Percentiles rank a stretch among this genome's conserved stretches.
Conservation (phyloP, 2,113 vertebrate species). For the Sorex araneus region DNA sequence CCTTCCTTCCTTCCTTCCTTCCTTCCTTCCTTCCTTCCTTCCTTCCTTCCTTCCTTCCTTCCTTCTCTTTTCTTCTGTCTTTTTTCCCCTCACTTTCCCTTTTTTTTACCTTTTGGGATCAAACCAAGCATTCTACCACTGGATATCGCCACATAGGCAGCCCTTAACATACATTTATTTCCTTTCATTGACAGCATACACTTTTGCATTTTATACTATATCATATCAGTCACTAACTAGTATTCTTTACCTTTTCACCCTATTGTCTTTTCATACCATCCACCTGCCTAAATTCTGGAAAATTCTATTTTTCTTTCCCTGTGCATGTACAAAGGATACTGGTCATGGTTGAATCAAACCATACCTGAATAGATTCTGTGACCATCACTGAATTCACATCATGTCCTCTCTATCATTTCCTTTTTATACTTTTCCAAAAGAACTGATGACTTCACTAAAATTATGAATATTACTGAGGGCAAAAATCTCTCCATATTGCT, state of each 20-base stretch:
- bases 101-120: too few species aligned
- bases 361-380: not conserved
- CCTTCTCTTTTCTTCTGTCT: not conserved
- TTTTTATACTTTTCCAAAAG: not conserved
- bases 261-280: not conserved
- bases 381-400: not conserved
- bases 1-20: not conserved
- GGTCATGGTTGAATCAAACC: not conserved
- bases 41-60: too few species aligned
- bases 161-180: not conserved
- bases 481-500: not conserved
- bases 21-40: too few species aligned
- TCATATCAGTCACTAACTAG: not conserved
- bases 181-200: not conserved
- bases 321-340: not conserved
- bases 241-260: not conserved
- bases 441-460: not conserved
- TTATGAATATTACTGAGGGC: not conserved
- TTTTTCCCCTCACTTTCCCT: not conserved
- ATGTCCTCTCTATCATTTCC: not conserved
- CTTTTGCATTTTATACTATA: not conserved
- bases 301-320: not conserved
- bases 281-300: not conserved
- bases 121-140: too few species aligned
- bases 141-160: too few species aligned